phyloP scores from a whole-genome alignment of 2,888 invertebrate genomes.

The Blomia tropicalis region DNA sequence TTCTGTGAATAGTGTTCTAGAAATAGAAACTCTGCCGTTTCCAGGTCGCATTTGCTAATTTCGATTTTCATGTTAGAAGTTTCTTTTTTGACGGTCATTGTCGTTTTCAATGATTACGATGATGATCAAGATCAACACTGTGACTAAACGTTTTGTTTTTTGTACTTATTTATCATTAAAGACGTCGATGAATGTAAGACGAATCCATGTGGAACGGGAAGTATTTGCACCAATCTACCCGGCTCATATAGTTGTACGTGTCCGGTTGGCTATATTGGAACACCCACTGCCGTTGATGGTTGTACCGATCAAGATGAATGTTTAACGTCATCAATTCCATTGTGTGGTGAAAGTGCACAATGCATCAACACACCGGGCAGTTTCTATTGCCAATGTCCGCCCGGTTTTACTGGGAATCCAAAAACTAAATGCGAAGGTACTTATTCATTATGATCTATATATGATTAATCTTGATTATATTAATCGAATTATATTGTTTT shows the following conservation, averaged over 20 bases:
- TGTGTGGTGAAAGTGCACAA: constrained; percentile 60
- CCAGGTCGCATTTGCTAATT: too few relatives aligned
- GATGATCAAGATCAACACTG: too few relatives aligned
- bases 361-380: constrained; percentile 64
- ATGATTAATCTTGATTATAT: neutral
- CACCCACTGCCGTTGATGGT: constrained; percentile 32
- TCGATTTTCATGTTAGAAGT: too few relatives aligned
- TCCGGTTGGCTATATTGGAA: constrained; percentile 44
- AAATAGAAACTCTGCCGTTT: too few relatives aligned
- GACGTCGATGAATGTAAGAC: constrained; percentile 32
- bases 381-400: constrained; percentile 60
- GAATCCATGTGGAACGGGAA: constrained; percentile 59
- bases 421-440: constrained; percentile 41
- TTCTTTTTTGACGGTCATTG: too few relatives aligned
- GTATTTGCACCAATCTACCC: constrained; percentile 58
- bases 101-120: too few relatives aligned
- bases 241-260: constrained; percentile 65
- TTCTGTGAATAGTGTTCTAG: too few relatives aligned
- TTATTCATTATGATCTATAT: too few relatives aligned
- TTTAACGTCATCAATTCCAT: constrained; percentile 26
- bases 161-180: constrained; percentile 21
- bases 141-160: too few relatives aligned
- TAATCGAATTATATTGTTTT: neutral
- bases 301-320: constrained; percentile 45
- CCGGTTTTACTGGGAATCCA: constrained; percentile 48